A percentile compares a stretch with the other conserved stretches of the same genome.
phyloP scores from a whole-genome alignment of 2,113 vertebrate species.

The Coryphaenoides rupestris region DNA sequence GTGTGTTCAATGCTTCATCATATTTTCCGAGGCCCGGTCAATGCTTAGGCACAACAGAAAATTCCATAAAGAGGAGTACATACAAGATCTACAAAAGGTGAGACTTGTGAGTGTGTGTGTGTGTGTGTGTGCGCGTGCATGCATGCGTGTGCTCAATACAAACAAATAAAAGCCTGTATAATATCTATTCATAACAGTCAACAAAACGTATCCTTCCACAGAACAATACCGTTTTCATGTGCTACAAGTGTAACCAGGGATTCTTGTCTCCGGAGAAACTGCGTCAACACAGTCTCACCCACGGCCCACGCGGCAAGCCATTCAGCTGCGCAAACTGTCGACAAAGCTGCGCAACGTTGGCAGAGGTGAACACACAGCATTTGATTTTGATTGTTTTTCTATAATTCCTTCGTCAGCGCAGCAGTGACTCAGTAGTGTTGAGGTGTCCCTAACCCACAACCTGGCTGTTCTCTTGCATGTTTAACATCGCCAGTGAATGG shows the following conservation, averaged over 20 bases:
- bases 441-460: too few species aligned
- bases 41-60: conserved; percentile 76
- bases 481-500: too few species aligned
- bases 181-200: not conserved
- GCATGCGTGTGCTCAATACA: too few species aligned
- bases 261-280: conserved; percentile 70
- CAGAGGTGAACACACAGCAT: conserved; percentile 56
- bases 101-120: too few species aligned
- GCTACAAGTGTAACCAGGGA: conserved; percentile 72
- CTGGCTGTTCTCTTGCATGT: too few species aligned
- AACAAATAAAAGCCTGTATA: not conserved
- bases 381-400: too few species aligned
- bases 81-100: conserved; percentile 70
- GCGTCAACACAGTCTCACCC: conserved; percentile 64
- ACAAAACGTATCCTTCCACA: conserved; percentile 27
- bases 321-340: conserved; percentile 67
- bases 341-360: conserved; percentile 65
- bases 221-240: conserved; percentile 71
- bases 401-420: too few species aligned
- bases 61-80: conserved; percentile 73
- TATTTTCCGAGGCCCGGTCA: conserved; percentile 69
- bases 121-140: too few species aligned
- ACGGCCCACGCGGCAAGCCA: conserved; percentile 69
- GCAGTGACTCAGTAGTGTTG: too few species aligned
- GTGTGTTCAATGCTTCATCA: conserved; percentile 77